Evolutionary conservation across 2,113 vertebrate species (phyloP), one percentile per base, ranked within the genome.

Genomic region (Parus major): DNA sequence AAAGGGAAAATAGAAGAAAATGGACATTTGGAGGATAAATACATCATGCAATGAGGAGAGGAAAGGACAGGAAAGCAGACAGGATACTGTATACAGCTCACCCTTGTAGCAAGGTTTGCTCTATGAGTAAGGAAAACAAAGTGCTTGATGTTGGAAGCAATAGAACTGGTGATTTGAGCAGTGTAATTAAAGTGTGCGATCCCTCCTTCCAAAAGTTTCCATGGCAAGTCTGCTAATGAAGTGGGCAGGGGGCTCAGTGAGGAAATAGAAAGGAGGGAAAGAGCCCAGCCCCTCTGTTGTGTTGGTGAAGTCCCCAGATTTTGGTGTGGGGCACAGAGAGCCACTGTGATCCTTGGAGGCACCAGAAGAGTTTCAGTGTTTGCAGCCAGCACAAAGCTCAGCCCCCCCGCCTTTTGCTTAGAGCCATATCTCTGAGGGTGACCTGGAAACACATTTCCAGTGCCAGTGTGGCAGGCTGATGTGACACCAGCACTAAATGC

Each of bases 321-420:
- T 44, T 68, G 13, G 24, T 4, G 9, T 12, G 27, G 42, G 20
- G 10, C 19, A 31, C 33, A 72, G 31, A 61, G 35, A 39, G 15
- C 4, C 0, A 0, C 47, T 41, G 33, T 20, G 44, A 77, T 65
- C 24, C 46, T 4, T 6, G 1, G 19, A 17, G 29, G 14, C 16
- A 24, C 47, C 1, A 3, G 36, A 42, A 53, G 36, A 86, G 23
- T 29, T 72, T 61, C 2, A 4, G 17, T 16, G 12, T 47, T 53
- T 29, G 22, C 46, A 73, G 39, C 7, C 23, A 41, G n/a, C 5
- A 2, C n/a, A 52, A 61, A 60, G 28, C 59, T 90, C 63, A 52
- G 21, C 20, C 15, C 27, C 56, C 13, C 9, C 36, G 17, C 15
- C 35, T 53, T 82, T 65, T 39, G 31, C 53, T 73, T 9, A 55